phyloP scores from a whole-genome alignment of 2,797 vertebrate genomes.

The Triplophysa bombifrons region DNA sequence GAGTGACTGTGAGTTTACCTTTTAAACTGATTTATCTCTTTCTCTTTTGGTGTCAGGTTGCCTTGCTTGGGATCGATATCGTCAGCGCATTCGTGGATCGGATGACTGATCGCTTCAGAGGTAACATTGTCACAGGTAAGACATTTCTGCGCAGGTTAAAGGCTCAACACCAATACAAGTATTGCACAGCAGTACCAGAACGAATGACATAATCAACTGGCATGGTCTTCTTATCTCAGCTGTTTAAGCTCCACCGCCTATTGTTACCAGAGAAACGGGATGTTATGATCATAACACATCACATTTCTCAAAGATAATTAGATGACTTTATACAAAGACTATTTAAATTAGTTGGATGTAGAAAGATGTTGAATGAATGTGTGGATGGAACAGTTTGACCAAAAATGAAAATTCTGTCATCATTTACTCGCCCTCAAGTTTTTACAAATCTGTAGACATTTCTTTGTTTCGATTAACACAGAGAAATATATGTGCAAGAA shows the following conservation, averaged over 20 bases:
- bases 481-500: too few species aligned
- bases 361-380: too few species aligned
- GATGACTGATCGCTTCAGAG: slow-evolving; percentile 88
- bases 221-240: slow-evolving; percentile 63
- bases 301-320: background rate
- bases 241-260: slow-evolving; percentile 66
- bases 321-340: slow-evolving; percentile 31
- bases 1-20: background rate
- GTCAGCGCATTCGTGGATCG: slow-evolving; percentile 88
- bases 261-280: slow-evolving; percentile 73
- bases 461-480: too few species aligned
- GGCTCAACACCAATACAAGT: slow-evolving; percentile 3
- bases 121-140: slow-evolving; percentile 89
- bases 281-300: slow-evolving; percentile 68
- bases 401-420: too few species aligned
- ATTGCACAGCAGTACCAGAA: slow-evolving; percentile 24
- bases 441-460: too few species aligned
- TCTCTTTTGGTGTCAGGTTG: slow-evolving; percentile 78
- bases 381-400: too few species aligned
- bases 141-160: slow-evolving; percentile 24
- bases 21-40: slow-evolving; percentile 43
- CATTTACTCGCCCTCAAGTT: too few species aligned
- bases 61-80: slow-evolving; percentile 91
- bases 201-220: slow-evolving; percentile 59
- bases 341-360: background rate